These are phyloP conservation scores for Cygnus buccinator DNA, from an alignment of 2,113 vertebrate genomes.

Conservation along the genomic window DNA sequence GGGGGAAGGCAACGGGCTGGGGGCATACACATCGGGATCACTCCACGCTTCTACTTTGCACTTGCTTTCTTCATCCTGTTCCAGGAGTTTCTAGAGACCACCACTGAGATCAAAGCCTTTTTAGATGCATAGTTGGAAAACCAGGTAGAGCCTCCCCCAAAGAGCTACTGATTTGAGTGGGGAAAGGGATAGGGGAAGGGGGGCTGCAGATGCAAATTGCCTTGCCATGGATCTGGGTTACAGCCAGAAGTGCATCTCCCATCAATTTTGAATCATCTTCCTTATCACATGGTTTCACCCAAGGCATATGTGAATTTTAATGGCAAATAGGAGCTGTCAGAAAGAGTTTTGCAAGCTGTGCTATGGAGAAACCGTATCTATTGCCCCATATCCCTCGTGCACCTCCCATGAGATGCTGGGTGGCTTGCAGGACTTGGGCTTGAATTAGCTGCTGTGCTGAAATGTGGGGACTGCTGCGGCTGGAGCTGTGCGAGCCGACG, in stretches of 20 bases:
- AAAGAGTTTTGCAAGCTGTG: background rate
- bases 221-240: background rate
- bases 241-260: background rate
- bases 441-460: background rate
- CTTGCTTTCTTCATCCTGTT: background rate
- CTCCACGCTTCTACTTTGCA: accelerated
- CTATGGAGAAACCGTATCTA: background rate
- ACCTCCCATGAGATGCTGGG: accelerated
- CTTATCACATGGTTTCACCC: background rate
- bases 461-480: background rate
- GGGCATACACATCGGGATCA: background rate
- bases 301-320: background rate
- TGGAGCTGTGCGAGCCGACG: background rate
- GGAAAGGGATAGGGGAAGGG: accelerated
- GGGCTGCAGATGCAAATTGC: background rate
- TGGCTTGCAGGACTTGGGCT: background rate
- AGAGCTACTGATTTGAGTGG: background rate
- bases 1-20: background rate
- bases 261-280: background rate
- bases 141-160: background rate
- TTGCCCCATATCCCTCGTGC: background rate
- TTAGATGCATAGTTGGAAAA: background rate
- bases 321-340: background rate
- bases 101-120: background rate
- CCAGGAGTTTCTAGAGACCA: background rate